These are phyloP conservation scores for Lates calcarifer DNA, from an alignment of 2,113 vertebrate genomes.

Conservation along the genomic window DNA sequence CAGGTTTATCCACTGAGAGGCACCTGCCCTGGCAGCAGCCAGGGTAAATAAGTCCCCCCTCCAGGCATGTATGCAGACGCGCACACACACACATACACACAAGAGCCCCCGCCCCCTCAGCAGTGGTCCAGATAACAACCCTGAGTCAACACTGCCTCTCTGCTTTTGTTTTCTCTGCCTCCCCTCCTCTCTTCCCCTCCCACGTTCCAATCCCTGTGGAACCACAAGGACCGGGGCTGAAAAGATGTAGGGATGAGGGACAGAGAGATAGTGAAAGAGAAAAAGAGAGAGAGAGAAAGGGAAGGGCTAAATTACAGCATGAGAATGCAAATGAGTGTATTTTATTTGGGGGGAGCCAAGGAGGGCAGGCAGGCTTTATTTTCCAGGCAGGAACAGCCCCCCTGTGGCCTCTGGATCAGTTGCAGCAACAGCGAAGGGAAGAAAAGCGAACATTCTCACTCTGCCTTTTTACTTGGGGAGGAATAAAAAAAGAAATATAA, in stretches of 20 bases:
- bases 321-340: conserved; percentile 75
- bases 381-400: conserved; percentile 70
- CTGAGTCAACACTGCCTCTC: conserved; percentile 76
- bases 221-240: conserved; percentile 59
- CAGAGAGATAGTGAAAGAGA: conserved; percentile 57
- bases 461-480: conserved; percentile 53
- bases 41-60: conserved; percentile 71
- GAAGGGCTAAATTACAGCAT: conserved; percentile 66
- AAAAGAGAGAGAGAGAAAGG: conserved; percentile 10
- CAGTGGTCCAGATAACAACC: conserved; percentile 73
- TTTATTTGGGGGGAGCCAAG: conserved; percentile 71
- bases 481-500: conserved; percentile 60
- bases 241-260: conserved; percentile 67
- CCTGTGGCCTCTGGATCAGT: conserved; percentile 71
- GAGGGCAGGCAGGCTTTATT: conserved; percentile 68
- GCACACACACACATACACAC: conserved; percentile 31
- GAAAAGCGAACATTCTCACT: conserved; percentile 57
- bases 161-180: conserved; percentile 76
- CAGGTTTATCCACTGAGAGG: conserved; percentile 71
- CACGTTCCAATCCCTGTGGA: conserved; percentile 63
- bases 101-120: conserved; percentile 41
- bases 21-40: conserved; percentile 68
- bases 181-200: conserved; percentile 60
- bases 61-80: conserved; percentile 55
- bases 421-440: conserved; percentile 60